A percentile compares a stretch with the other conserved stretches of the same genome.
phyloP scores from a whole-genome alignment of 1,140 invertebrate species.

The Vanessa atalanta region DNA sequence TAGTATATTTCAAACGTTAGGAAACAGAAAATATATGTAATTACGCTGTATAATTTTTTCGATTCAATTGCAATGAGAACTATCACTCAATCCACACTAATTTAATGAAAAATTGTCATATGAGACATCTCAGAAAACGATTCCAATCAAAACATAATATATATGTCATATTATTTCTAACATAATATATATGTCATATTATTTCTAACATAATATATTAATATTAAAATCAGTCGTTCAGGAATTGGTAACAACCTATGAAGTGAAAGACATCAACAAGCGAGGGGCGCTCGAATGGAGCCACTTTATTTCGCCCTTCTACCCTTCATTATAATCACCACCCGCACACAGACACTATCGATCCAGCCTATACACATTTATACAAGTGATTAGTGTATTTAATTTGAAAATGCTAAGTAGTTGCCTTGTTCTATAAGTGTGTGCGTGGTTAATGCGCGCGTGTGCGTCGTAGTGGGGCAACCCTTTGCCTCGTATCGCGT shows the following conservation, averaged over 20 bases:
- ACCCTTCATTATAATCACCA: slow-evolving; percentile 79
- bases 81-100: too few relatives aligned
- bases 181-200: not conserved
- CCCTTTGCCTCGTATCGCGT: slow-evolving; percentile 57
- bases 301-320: slow-evolving; percentile 78
- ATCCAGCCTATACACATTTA: slow-evolving; percentile 69
- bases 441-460: slow-evolving; percentile 30
- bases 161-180: not conserved
- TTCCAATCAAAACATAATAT: too few relatives aligned
- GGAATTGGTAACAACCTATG: slow-evolving; percentile 68
- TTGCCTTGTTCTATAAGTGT: slow-evolving; percentile 63
- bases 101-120: too few relatives aligned
- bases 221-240: slow-evolving; percentile 26
- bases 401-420: slow-evolving; percentile 81
- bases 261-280: slow-evolving; percentile 74
- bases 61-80: too few relatives aligned
- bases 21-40: too few relatives aligned
- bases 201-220: slow-evolving; percentile 5
- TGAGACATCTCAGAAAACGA: too few relatives aligned
- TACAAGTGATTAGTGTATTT: slow-evolving; percentile 80
- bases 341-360: slow-evolving; percentile 73
- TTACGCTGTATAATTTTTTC: too few relatives aligned
- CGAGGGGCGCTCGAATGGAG: slow-evolving; percentile 72
- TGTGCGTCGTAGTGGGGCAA: slow-evolving; percentile 67
- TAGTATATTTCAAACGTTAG: too few relatives aligned